These are phyloP conservation scores for Acheta domesticus DNA, from an alignment of 2,888 invertebrate species.

Conservation along the genomic window DNA sequence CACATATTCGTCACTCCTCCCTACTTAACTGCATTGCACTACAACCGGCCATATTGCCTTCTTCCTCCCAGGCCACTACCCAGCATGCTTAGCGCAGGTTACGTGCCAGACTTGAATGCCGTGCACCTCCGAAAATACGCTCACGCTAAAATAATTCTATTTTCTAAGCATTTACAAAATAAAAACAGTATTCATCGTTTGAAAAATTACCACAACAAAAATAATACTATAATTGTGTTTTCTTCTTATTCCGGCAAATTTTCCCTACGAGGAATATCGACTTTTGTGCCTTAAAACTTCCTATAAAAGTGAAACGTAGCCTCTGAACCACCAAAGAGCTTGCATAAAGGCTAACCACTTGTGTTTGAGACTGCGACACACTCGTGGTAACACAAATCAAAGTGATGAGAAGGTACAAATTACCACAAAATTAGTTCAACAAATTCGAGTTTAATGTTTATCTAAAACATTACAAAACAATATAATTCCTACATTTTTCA, in stretches of 20 bases:
- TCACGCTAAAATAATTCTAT: constrained; percentile 31
- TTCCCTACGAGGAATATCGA: background rate
- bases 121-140: constrained; percentile 37
- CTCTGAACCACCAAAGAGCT: constrained; percentile 1
- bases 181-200: background rate
- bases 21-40: constrained; percentile 19
- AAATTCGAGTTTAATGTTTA: background rate
- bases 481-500: background rate
- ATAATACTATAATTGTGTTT: background rate
- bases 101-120: constrained; percentile 39
- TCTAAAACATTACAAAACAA: background rate
- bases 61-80: constrained; percentile 35
- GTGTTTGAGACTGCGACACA: background rate
- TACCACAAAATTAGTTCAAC: background rate
- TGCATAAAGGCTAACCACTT: constrained; percentile 18
- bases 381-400: background rate
- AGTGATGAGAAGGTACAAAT: background rate
- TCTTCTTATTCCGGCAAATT: background rate
- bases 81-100: constrained; percentile 38
- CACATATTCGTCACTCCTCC: background rate
- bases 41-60: constrained; percentile 38
- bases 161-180: background rate
- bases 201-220: background rate
- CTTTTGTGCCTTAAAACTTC: background rate
- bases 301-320: constrained; percentile 18